phyloP scores from a whole-genome alignment of 2,888 invertebrate species.

The Nomada goodeniana region DNA sequence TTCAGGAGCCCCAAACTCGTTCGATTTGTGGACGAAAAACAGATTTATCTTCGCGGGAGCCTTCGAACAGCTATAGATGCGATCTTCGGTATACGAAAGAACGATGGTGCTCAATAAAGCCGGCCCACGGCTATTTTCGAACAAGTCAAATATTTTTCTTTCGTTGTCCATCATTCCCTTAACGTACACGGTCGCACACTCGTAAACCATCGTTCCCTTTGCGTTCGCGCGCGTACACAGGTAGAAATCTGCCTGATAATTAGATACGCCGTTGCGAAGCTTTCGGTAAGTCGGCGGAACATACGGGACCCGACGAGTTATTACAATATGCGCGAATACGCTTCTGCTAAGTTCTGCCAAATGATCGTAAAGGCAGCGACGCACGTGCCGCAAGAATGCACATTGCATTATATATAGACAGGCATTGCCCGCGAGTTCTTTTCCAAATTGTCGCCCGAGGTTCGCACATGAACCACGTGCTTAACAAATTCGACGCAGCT shows the following conservation, averaged over 20 bases:
- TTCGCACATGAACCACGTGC: background rate
- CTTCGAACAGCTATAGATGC: constrained; percentile 31
- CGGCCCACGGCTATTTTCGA: constrained; percentile 40
- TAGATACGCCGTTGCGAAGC: constrained; percentile 22
- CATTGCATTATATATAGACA: background rate
- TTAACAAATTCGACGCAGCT: background rate
- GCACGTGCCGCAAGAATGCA: constrained; percentile 14
- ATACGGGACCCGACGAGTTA: constrained; percentile 16
- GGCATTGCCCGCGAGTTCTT: background rate
- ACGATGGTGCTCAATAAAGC: constrained; percentile 45
- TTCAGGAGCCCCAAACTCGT: constrained; percentile 15
- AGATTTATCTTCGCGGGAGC: constrained; percentile 40
- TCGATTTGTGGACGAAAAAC: constrained; percentile 28
- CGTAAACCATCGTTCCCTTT: constrained; percentile 25
- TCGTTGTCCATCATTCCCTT: constrained; percentile 50
- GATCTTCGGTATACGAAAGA: constrained; percentile 20
- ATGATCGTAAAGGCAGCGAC: constrained; percentile 21
- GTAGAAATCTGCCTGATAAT: constrained; percentile 12
- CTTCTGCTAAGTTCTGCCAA: constrained; percentile 16
- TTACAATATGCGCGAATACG: background rate
- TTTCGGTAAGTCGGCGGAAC: background rate
- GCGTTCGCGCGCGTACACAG: background rate
- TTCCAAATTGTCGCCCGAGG: background rate
- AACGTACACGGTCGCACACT: constrained; percentile 21
- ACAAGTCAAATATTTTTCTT: constrained; percentile 54